These are phyloP conservation scores for Pachyseris speciosa DNA, from an alignment of 64 coral and sea anemone genomes.

Conservation along the genomic window DNA sequence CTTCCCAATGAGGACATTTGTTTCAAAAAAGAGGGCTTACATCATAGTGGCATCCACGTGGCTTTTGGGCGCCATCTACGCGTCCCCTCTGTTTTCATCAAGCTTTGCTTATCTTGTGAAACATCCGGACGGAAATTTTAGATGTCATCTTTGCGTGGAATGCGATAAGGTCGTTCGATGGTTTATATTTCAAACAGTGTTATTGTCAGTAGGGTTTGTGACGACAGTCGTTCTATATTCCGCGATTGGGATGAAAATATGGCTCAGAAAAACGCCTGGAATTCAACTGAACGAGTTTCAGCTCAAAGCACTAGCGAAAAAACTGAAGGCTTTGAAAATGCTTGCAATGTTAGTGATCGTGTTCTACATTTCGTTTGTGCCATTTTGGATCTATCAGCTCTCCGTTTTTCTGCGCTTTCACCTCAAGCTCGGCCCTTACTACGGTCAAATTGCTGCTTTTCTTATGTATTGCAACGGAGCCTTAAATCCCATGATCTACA, in stretches of 20 bases:
- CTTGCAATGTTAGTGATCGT: slow-evolving; percentile 1
- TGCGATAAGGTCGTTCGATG: slow-evolving; percentile 18
- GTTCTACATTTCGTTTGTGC: slow-evolving; percentile 30
- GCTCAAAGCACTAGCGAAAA: not conserved
- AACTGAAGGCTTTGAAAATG: slow-evolving; percentile 1
- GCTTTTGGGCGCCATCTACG: not conserved
- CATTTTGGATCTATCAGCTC: slow-evolving; percentile 23
- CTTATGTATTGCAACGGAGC: slow-evolving; percentile 19
- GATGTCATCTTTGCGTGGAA: not conserved
- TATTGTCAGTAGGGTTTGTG: not conserved
- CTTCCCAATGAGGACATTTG: slow-evolving; percentile 4
- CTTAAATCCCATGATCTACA: slow-evolving; percentile 4
- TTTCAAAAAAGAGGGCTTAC: not conserved
- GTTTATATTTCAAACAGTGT: slow-evolving; percentile 22
- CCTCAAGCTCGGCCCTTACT: not conserved
- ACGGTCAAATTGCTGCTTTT: not conserved
- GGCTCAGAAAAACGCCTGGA: not conserved
- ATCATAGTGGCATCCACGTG: slow-evolving; percentile 17
- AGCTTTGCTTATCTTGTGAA: not conserved
- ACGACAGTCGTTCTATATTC: not conserved
- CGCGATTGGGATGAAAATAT: not conserved
- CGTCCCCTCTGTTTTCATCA: not conserved
- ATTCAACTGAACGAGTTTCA: not conserved
- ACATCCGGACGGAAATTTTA: not conserved
- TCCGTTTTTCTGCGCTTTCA: not conserved